These are phyloP conservation scores for Diplodus puntazzo DNA, from an alignment of 2,797 vertebrate genomes.

Conservation along the genomic window DNA sequence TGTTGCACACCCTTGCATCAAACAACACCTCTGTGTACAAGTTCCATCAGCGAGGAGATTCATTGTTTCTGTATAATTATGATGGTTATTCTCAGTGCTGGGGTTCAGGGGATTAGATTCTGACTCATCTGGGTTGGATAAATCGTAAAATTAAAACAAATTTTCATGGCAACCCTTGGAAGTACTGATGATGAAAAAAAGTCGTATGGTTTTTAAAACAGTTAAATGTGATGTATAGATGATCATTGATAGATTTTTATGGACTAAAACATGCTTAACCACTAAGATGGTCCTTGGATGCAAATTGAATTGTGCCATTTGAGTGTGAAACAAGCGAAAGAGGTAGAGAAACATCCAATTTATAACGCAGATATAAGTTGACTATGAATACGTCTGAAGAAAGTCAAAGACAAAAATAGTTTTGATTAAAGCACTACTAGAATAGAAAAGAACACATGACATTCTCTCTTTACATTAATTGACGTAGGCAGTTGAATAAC, in stretches of 20 bases:
- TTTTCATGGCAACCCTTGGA: too few relatives aligned
- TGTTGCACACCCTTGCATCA: too few relatives aligned
- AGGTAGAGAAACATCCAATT: neutral
- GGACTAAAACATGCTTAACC: too few relatives aligned
- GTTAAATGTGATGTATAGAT: neutral
- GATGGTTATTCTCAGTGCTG: too few relatives aligned
- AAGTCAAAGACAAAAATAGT: neutral
- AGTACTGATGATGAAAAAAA: too few relatives aligned
- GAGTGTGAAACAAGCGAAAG: neutral
- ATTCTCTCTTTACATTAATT: slow-evolving; percentile 25
- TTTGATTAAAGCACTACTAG: slow-evolving; percentile 7
- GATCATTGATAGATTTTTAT: neutral
- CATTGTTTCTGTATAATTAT: too few relatives aligned
- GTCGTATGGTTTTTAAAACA: neutral
- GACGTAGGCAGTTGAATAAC: slow-evolving; percentile 9
- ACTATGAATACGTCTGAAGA: too few relatives aligned
- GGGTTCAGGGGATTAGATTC: too few relatives aligned
- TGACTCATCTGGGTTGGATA: too few relatives aligned
- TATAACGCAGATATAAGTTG: neutral
- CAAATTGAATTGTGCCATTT: neutral
- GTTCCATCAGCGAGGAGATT: too few relatives aligned
- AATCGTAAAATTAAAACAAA: too few relatives aligned
- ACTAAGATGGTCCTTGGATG: neutral
- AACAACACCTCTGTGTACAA: too few relatives aligned
- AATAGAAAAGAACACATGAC: slow-evolving; percentile 9